Evolutionary conservation across 2,113 vertebrate species (phyloP), one percentile per base, ranked within the genome.

Genomic region (Rhinolophus sinicus): DNA sequence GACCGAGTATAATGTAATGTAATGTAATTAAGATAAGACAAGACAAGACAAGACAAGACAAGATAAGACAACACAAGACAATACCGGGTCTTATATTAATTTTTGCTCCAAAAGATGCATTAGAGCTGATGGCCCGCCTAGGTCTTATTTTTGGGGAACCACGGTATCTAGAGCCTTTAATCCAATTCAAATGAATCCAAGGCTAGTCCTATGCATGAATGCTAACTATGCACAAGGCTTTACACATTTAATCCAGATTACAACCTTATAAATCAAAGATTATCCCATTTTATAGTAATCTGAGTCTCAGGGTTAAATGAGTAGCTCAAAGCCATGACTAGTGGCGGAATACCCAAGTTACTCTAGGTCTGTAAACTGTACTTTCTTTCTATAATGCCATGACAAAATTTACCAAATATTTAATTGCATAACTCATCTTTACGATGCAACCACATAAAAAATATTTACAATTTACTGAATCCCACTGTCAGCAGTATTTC

Each of bases 391-490:
- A 94, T 47, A 52, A 88, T 3, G 3, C 24, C 80, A 93, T 44
- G 44, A 24, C 58, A 80, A 73, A 95, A 76, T 19, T 30, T 88
- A 16, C 13, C n/a, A 58, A 94, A 64, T 50, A 28, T 65, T 92
- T 90, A 73, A 95, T 22, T 93, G 33, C 64, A 44, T 64, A 92
- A 85, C 67, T 60, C 35, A 86, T 89, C 60, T 56, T 89, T 86
- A 85, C 0, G 38, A 16, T 84, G n/a, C 12, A 83, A 96, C 21
- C 33, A 87, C 73, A 64, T 65, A 38, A 64, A 44, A 87, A 87
- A 72, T 47, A 62, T 33, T 72, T 94, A 75, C 82, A 78, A 83
- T 50, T 84, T 95, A 82, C n/a, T 60, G 67, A 88, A 90, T 77
- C 38, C 14, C 13, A 90, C 52, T 65, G 67, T 65, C 21, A 75